Percentiles rank a stretch among this genome's conserved stretches.
Conservation (phyloP, 2,797 vertebrate genomes). For the Enteromius trimaculatus region DNA sequence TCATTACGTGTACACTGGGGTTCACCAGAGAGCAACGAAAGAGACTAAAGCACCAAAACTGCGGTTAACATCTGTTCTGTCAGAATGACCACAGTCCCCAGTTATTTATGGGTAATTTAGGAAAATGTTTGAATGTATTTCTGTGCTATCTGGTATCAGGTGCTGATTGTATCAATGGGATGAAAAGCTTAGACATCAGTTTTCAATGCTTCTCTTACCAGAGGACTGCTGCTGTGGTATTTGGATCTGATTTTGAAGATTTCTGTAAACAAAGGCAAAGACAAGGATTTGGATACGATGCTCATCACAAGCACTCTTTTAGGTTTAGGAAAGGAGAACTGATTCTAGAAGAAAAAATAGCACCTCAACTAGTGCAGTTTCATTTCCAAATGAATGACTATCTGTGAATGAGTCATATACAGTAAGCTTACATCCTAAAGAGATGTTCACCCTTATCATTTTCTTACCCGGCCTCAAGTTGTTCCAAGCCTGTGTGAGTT, state of each 20-base stretch:
- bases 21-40: conserved; percentile 56
- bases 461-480: not conserved
- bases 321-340: not conserved
- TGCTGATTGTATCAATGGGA: not conserved
- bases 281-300: not conserved
- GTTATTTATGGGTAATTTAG: not conserved
- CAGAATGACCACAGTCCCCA: not conserved
- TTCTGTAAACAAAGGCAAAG: conserved; percentile 78
- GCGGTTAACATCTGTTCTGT: not conserved
- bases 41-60: not conserved
- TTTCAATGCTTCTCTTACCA: conserved; percentile 79
- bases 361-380: not conserved
- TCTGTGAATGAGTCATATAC: not conserved
- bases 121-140: not conserved
- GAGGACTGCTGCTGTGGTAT: conserved; percentile 95
- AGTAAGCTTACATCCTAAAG: not conserved
- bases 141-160: conserved; percentile 9
- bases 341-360: not conserved
- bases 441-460: not conserved
- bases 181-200: not conserved
- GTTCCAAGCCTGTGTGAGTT: not conserved
- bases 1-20: conserved; percentile 63
- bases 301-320: not conserved
- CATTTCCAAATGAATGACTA: not conserved
- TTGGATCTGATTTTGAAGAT: conserved; percentile 92